phyloP scores from a whole-genome alignment of 1,140 invertebrate species.

The Drosophila arawakana region DNA sequence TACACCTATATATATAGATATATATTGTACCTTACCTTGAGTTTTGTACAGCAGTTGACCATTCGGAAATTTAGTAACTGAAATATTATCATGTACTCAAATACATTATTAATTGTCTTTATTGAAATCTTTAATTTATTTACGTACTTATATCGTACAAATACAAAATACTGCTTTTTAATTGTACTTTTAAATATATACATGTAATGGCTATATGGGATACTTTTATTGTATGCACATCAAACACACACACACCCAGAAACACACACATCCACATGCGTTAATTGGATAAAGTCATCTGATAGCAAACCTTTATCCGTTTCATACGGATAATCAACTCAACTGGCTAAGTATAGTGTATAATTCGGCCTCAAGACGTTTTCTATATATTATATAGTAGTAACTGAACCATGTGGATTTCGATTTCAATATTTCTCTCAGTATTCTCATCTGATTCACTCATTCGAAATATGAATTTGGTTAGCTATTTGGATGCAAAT shows the following conservation, averaged over 20 bases:
- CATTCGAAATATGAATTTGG: slow-evolving; percentile 49
- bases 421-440: slow-evolving; percentile 24
- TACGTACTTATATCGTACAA: slow-evolving; percentile 52
- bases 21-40: slow-evolving; percentile 48
- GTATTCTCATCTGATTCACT: slow-evolving; percentile 14
- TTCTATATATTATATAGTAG: not conserved
- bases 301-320: slow-evolving; percentile 1
- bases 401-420: slow-evolving; percentile 9
- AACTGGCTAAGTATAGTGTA: slow-evolving; percentile 32
- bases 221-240: slow-evolving; percentile 56
- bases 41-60: slow-evolving; percentile 76
- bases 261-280: not conserved
- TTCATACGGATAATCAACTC: not conserved
- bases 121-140: slow-evolving; percentile 52
- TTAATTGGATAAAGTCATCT: not conserved
- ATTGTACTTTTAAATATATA: slow-evolving; percentile 52
- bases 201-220: slow-evolving; percentile 68
- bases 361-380: not conserved
- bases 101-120: slow-evolving; percentile 52
- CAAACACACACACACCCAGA: not conserved
- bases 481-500: slow-evolving; percentile 57
- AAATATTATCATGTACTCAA: slow-evolving; percentile 75
- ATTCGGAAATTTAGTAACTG: slow-evolving; percentile 57
- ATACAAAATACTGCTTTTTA: slow-evolving; percentile 61
- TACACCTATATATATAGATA: slow-evolving; percentile 42